phyloP scores from a whole-genome alignment of 2,113 vertebrate genomes.

The Vulpes lagopus region DNA sequence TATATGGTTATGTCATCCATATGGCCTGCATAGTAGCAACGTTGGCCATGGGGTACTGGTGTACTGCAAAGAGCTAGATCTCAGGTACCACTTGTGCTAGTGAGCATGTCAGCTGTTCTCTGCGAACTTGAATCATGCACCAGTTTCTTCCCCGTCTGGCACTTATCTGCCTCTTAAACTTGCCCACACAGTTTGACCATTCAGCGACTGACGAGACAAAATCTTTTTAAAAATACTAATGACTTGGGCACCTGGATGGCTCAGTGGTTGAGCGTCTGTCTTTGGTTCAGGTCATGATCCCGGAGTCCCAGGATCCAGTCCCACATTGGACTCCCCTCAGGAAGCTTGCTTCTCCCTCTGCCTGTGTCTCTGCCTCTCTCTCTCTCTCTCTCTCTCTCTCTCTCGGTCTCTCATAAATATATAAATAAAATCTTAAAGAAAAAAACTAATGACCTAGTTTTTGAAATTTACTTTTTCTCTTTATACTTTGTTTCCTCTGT shows the following conservation, averaged over 20 bases:
- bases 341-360: too few relatives aligned
- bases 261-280: too few relatives aligned
- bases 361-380: too few relatives aligned
- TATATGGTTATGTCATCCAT: fast-evolving
- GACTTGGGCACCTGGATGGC: not conserved
- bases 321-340: too few relatives aligned
- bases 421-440: too few relatives aligned
- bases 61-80: too few relatives aligned
- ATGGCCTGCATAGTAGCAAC: not conserved
- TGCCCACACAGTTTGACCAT: not conserved
- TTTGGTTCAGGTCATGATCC: too few relatives aligned
- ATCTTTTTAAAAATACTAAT: not conserved
- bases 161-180: not conserved
- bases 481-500: not conserved
- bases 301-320: too few relatives aligned
- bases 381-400: too few relatives aligned
- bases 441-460: not conserved
- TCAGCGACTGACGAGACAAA: not conserved
- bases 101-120: not conserved
- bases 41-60: fast-evolving
- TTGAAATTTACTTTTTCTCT: not conserved
- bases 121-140: not conserved
- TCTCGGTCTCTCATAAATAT: too few relatives aligned
- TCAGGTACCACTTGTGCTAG: too few relatives aligned
- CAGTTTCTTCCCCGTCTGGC: not conserved